Evolutionary conservation across 1,140 invertebrate genomes (phyloP), one percentile per base, ranked within the genome.

Genomic region (Batillaria attramentaria): DNA sequence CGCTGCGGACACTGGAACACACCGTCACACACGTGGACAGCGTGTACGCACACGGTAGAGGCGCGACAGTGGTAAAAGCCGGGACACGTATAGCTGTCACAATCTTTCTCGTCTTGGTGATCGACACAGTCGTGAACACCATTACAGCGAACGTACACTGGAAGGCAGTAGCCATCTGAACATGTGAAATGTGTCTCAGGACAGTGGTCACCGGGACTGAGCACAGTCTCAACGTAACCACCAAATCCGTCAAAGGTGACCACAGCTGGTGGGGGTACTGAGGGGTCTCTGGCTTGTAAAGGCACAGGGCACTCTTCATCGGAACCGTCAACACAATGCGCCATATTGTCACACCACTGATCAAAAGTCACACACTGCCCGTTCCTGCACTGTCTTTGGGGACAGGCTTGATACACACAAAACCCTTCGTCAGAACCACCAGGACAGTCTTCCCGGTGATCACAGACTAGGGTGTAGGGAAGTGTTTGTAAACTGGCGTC

Each of bases 1-100:
- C 65, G 50, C 28, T 77, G 68, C 39, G 75, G 79, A 78, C 74
- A 80, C 65, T 81, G 46, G 20, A n/a, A 10, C 31, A 24, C 16
- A n/a, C 39, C 66, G 77, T 75, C 72, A 39, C 73, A 77, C 6
- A 81, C 31, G n/a, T 75, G 37, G n/a, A 46, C 35, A 28, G n/a
- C 13, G n/a, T 66, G 69, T 28, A 79, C 33, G 37, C 72, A 76
- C 31, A 66, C 31, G 16, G 10, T 0, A 3, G 65, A 31, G 3
- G 31, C 73, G 3, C 37, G 46, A 57, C 79, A 77, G 37, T 20
- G 74, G 33, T 46, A 77, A 33, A 50, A 50, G 2, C 79, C 73
- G 16, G 73, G 37, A 24, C 74, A 77, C 2, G 42, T 54, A 41
- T 54, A 57, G 18, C 24, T 35, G 3, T 69, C 46, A 72, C 69